Base-by-base conservation (phyloP, 2,888 invertebrate genomes). In the Hylaea fasciaria region DNA sequence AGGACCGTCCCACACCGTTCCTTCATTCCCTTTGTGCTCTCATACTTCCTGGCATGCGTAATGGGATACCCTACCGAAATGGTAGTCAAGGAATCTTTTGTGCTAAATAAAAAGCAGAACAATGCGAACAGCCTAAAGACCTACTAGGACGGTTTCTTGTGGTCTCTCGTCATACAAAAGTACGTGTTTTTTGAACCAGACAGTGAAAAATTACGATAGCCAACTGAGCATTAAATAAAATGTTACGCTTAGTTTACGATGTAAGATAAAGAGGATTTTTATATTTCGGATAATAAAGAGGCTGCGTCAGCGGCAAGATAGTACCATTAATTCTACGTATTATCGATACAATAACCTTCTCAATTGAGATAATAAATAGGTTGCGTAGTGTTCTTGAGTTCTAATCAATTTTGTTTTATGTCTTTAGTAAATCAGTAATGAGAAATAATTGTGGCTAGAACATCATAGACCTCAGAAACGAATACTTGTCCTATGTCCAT, bases 11-110 rank as follows among this genome's bases (percentile, higher is more conserved):
- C 82, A 80, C 84, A 84, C 78, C 83, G 82, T 81, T 83, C 80
- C 81, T 85, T 82, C 81, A 77, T 81, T 82, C 80, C 82, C 83
- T 88, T 88, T 88, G 87, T 89, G 72, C 76, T 77, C 22, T 73
- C 78, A 77, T 81, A 81, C 85, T 86, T 85, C 84, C 87, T 81
- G 87, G 84, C 83, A 85, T 86, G 81, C 83, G 86, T 88, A 87
- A 88, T 88, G 78, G 86, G 86, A 86, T 86, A 85, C 85, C 84
- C 84, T 79, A 77, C 81, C 80, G 73, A 86, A 87, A 87, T 79
- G 77, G 77, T 72, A 78, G 79, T 74, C 68, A 73, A 78, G 77
- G 78, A 78, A 77, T 81, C 84, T 81, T 85, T 87, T 87, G 82
- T 85, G 79, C 80, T 82, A 75, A 82, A 82, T 81, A 86, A 86